These are phyloP conservation scores for Alectoris magna DNA, from an alignment of 2,797 vertebrate species.

Conservation along the genomic window DNA sequence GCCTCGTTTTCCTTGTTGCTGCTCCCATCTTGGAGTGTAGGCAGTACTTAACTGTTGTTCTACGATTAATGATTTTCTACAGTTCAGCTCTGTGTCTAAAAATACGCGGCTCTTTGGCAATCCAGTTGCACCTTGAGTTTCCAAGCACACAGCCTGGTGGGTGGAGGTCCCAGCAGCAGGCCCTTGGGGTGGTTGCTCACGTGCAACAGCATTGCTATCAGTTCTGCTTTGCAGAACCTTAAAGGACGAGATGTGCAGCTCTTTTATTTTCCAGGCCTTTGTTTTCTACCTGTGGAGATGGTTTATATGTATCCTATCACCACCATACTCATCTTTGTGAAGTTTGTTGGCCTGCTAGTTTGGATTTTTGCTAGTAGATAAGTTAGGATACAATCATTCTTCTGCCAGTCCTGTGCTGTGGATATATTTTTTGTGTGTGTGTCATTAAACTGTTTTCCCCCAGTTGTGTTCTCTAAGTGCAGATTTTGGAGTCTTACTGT, in stretches of 20 bases:
- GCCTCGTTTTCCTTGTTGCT: neutral
- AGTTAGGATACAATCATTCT: neutral
- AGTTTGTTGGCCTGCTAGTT: neutral
- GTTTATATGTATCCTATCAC: neutral
- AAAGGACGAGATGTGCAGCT: neutral
- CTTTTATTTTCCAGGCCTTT: fast-evolving
- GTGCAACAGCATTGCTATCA: neutral
- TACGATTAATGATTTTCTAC: neutral
- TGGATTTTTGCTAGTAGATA: neutral
- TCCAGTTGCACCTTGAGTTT: neutral
- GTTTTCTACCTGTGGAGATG: neutral
- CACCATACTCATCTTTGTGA: neutral
- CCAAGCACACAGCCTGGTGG: neutral
- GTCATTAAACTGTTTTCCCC: neutral
- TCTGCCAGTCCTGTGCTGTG: neutral
- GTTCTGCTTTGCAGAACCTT: neutral
- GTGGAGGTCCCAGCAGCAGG: neutral
- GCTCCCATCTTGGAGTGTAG: neutral
- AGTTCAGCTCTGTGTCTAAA: neutral
- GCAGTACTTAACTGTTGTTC: neutral
- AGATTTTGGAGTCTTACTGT: neutral
- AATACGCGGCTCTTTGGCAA: neutral
- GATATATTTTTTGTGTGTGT: neutral
- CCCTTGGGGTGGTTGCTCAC: neutral
- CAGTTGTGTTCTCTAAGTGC: neutral